Percentiles rank a stretch among this genome's conserved stretches.
Conservation (phyloP, 2,797 vertebrate genomes). For the Scolopax rusticola region DNA sequence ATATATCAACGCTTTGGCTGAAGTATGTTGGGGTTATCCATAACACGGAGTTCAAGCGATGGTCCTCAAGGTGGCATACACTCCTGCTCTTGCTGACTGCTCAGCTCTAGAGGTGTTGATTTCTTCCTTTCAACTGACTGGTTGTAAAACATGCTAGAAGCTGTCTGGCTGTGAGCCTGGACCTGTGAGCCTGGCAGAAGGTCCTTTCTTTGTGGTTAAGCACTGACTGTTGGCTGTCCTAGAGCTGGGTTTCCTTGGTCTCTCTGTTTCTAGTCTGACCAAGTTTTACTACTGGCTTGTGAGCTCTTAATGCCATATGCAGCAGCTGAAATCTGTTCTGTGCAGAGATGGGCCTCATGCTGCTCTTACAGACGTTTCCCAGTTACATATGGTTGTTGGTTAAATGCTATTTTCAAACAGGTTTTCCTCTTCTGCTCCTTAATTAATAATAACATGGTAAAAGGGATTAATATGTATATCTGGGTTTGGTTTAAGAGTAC, state of each 20-base stretch:
- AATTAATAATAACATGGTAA: background rate
- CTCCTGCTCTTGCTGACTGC: background rate
- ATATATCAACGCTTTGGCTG: background rate
- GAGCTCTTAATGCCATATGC: background rate
- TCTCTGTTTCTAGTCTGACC: background rate
- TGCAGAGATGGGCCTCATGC: background rate
- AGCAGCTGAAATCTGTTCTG: background rate
- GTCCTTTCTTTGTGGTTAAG: background rate
- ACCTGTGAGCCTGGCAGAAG: background rate
- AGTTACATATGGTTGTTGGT: rapidly evolving
- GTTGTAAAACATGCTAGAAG: background rate
- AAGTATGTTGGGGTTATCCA: background rate
- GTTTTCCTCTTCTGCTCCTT: background rate
- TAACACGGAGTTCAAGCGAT: background rate
- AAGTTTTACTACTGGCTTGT: background rate
- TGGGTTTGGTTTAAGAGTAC: background rate
- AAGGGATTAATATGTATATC: background rate
- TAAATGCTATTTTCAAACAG: background rate
- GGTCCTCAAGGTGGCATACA: background rate
- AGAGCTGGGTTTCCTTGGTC: background rate
- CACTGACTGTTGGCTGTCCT: background rate
- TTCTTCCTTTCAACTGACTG: background rate
- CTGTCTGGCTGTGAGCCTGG: background rate
- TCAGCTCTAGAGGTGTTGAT: background rate
- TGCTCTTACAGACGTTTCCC: background rate